A percentile compares a stretch with the other conserved stretches of the same genome.
phyloP scores from a whole-genome alignment of 2,113 vertebrate species.

The Odocoileus virginianus region DNA sequence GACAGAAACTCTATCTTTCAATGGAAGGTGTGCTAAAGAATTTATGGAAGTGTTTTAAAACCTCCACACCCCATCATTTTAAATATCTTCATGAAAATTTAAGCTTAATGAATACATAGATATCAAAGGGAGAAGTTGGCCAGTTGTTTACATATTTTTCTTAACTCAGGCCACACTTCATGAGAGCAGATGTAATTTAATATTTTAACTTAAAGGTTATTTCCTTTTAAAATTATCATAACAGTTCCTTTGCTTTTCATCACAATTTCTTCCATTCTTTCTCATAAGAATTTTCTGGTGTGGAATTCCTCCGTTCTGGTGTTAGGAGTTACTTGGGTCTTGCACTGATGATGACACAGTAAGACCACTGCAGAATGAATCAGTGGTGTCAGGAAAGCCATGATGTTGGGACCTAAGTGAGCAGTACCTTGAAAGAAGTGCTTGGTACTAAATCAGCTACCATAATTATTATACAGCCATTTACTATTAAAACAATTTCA shows the following conservation, averaged over 20 bases:
- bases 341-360: neutral
- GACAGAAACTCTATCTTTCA: neutral
- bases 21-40: neutral
- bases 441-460: neutral
- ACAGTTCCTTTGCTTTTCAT: neutral
- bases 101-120: neutral
- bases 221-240: neutral
- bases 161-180: neutral
- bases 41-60: neutral
- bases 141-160: neutral
- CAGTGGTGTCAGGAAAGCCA: neutral
- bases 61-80: neutral
- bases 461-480: neutral
- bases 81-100: neutral
- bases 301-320: neutral
- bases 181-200: neutral
- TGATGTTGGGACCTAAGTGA: neutral
- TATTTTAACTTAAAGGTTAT: neutral
- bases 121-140: neutral
- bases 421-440: neutral
- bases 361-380: neutral
- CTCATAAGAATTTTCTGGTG: neutral
- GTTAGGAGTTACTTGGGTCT: neutral
- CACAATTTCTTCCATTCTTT: neutral
- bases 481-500: neutral